Conservation (phyloP, 2,113 vertebrate species). For the Atherinomorus stipes region DNA sequence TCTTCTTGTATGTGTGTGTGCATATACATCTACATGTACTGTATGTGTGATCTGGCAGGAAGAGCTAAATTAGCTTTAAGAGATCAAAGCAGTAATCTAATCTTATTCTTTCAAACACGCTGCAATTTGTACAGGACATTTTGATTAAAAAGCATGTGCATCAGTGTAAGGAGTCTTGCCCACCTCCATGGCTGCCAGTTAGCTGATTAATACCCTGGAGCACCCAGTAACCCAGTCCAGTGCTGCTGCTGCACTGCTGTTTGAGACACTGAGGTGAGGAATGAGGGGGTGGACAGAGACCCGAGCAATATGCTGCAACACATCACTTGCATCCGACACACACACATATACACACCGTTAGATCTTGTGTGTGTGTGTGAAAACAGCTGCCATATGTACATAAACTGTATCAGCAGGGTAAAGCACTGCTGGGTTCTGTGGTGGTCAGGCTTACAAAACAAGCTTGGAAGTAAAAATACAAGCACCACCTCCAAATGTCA, state of each 20-base stretch:
- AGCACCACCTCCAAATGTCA: neutral
- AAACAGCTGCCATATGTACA: neutral
- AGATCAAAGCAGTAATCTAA: conserved; percentile 70
- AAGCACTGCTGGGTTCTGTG: neutral
- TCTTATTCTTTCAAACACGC: conserved; percentile 50
- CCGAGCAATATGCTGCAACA: conserved; percentile 9
- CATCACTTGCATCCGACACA: conserved; percentile 40
- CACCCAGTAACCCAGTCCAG: conserved; percentile 45
- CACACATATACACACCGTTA: conserved; percentile 3
- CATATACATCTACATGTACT: conserved; percentile 9
- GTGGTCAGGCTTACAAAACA: too few relatives aligned
- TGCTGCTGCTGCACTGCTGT: conserved; percentile 28
- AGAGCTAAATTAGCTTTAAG: conserved; percentile 46
- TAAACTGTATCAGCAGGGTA: neutral
- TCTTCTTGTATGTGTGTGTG: conserved; percentile 15
- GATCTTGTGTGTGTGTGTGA: conserved; percentile 7
- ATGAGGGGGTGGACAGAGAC: conserved; percentile 31
- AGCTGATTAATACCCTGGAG: conserved; percentile 77
- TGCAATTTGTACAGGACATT: conserved; percentile 58
- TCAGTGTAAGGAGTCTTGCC: conserved; percentile 35
- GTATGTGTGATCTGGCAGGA: conserved; percentile 25
- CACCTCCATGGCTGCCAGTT: conserved; percentile 63
- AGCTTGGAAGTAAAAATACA: too few relatives aligned
- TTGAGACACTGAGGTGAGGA: conserved; percentile 42
- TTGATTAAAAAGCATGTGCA: conserved; percentile 68